Base-by-base conservation (phyloP, 92 coral and sea anemone species). In the Anthopleura xanthogrammica region DNA sequence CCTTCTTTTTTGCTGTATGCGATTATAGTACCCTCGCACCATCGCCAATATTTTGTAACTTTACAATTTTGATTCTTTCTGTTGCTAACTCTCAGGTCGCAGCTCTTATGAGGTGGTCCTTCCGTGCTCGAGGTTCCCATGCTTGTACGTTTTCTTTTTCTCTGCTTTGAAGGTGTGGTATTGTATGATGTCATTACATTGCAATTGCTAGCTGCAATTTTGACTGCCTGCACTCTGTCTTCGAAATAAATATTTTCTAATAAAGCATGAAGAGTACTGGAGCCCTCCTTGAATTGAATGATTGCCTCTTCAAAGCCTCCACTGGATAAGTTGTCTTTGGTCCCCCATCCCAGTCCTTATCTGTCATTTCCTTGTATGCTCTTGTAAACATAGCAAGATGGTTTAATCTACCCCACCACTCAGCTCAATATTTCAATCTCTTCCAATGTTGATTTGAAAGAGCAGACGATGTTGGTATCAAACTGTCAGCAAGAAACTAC, bases 141-240 rank as follows among this genome's bases (percentile, higher is more conserved):
- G 72, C 92, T 82, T 43, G 91, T 9, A 4, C 88, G 80, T 60
- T 89, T 82, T 77, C 90, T 64, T 78, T 86, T 89, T 76, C 72
- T 79, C 16, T 19, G 75, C 52, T 62, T 62, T 22, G 70, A 62
- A 11, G 79, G 66, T 12, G 80, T 73, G 9, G 6, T 11, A 16
- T 20, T 23, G 16, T 85, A 89, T 19, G 65, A 57, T 17, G 76
- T 89, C 29, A 60, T 86, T 2, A 89, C 78, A 42, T 86, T 75
- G 2, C 19, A 29, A 29, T 84, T 68, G 2, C 76, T 41, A 68
- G 85, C 92, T 0, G 72, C 74, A 77, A 82, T 87, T 57, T 90
- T 90, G 52, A 87, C 90, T n/a, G 93, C 90, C 14, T 90, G 93
- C 16, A 90, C 41, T 65, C 93, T 73, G 87, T 90, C 90, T 66